Base-by-base conservation (phyloP, 2,888 invertebrate species). In the Microplitis manilae region DNA sequence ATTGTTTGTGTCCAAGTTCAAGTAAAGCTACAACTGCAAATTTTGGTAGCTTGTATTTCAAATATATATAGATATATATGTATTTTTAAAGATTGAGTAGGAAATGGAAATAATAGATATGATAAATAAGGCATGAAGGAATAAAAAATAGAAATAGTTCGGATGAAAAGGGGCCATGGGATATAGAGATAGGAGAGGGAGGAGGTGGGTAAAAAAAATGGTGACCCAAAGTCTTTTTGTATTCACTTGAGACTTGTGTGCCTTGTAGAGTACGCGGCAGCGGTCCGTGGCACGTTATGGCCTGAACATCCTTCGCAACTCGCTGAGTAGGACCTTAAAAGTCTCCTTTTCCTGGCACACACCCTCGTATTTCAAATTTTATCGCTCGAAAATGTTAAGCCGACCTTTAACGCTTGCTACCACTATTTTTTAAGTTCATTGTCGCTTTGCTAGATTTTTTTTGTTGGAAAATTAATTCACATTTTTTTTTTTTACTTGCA, bases 361-460 rank as follows among this genome's bases (percentile, higher is more conserved):
- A 82, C 81, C 75, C 80, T 82, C 87, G 85, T 89, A 89, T 87
- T 87, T 89, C 88, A 89, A 82, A 87, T 87, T 89, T 89, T 89
- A 89, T 89, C 86, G 88, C 83, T 84, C 80, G 87, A 87, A 85
- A 88, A 86, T 84, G 82, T 81, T 81, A 82, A 86, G 83, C 78
- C 77, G 76, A 76, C 77, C 75, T 80, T 76, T 76, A 80, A 75
- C 75, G 75, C 69, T 69, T 70, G 62, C 68, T 38, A 81, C 74
- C 62, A 67, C 78, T 79, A 70, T 78, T 80, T 80, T 79, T 80
- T 81, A 79, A 79, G 78, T 77, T 78, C 76, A 64, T n/a, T 15
- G 39, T 6, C 15, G 17, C 7, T 20, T 40, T 39, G 39, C 41
- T 40, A 64, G 39, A 65, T 65, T 40, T 64, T 62, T 62, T 8